Evolutionary conservation across 1,140 invertebrate species (phyloP), one percentile per base, ranked within the genome.

Genomic region (Liolophura sinensis): DNA sequence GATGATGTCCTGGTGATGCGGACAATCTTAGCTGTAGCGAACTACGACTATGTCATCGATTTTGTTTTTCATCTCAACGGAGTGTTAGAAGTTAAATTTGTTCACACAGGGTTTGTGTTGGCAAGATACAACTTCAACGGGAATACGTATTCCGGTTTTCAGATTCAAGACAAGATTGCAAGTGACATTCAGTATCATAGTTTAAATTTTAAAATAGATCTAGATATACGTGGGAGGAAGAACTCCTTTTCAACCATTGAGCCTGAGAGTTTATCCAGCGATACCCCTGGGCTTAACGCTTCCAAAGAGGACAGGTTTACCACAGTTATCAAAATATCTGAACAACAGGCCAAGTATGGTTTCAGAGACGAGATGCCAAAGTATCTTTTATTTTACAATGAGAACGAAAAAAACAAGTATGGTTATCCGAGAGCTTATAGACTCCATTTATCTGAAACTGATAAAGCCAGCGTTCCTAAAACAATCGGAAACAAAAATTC

Each of bases 151-250:
- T 78, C 72, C 50, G 71, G 70, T 16, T 67, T 67, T 15, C 51
- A 73, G 25, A 22, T 77, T 31, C 68, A 72, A 40, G 31, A 40
- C 31, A 40, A 40, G 9, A 40, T 40, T 40, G 31, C 31, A 40
- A 40, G 3, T 9, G 31, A 40, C 31, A 40, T 40, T 40, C 31
- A 40, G 31, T 40, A 40, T 40, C 78, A 80, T 62, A 59, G 76
- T 24, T 74, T 79, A 49, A 61, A 78, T 63, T 80, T 75, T 62
- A 78, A 78, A 54, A 73, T 70, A 9, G 76, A 78, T 61, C 48
- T 78, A 0, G 78, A 78, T 67, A 65, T 78, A 27, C 25, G 60
- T 25, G 76, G 73, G 4, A 64, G 64, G 11, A 60, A 49, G 4
- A 79, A 79, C 57, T 40, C 31, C 3, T 40, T 40, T 40, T 40